These are phyloP conservation scores for Drosophila mayri DNA, from an alignment of 1,140 invertebrate genomes.

Conservation along the genomic window DNA sequence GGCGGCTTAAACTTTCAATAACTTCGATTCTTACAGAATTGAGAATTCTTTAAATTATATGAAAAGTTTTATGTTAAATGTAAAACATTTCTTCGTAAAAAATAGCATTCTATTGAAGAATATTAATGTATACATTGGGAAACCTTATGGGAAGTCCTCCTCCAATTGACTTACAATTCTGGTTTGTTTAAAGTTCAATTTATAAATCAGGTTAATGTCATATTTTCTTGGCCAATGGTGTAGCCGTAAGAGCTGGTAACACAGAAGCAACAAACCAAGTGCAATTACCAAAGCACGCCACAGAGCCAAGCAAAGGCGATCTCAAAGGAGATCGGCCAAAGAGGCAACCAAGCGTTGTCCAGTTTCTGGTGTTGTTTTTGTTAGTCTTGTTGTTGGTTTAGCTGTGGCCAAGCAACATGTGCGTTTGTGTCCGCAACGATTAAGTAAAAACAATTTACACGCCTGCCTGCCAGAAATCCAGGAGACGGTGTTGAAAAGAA, in stretches of 20 bases:
- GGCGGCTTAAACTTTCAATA: no score
- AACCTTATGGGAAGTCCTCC: no score
- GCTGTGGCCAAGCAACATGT: conserved; percentile 69
- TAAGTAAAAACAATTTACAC: conserved; percentile 84
- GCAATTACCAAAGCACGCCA: conserved; percentile 78
- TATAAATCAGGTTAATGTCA: not conserved
- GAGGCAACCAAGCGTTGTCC: conserved; percentile 20
- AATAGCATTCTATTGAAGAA: no score
- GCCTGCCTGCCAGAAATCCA: conserved; percentile 70
- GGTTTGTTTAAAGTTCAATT: no score
- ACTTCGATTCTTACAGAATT: no score
- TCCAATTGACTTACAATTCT: not conserved
- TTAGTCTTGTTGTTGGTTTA: not conserved
- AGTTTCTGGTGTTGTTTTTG: conserved; percentile 12
- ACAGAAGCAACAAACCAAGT: conserved; percentile 66
- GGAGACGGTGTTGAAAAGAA: conserved; percentile 14
- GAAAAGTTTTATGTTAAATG: no score
- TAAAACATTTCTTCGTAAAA: no score
- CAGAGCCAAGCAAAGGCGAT: conserved; percentile 50
- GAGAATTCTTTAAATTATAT: no score
- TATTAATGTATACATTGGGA: no score
- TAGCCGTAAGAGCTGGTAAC: conserved; percentile 47
- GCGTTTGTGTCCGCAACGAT: conserved; percentile 81
- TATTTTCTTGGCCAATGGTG: conserved; percentile 13
- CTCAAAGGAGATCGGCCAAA: conserved; percentile 63